These are phyloP conservation scores for Echinometra lucunter DNA, from an alignment of 53 echinoderm and acorn worm genomes.

Conservation along the genomic window DNA sequence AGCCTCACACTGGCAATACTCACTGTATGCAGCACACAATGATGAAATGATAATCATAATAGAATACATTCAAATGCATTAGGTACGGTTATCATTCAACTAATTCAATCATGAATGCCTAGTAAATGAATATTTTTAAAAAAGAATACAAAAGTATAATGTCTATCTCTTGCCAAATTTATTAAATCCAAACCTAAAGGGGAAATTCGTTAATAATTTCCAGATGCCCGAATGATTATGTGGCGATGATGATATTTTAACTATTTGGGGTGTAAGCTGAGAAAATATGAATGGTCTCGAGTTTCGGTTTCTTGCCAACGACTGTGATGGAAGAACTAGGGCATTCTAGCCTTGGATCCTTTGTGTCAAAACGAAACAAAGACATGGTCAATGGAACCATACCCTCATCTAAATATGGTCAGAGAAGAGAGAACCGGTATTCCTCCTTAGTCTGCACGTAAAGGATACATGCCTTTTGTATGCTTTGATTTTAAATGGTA, in stretches of 20 bases:
- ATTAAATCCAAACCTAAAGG: not conserved
- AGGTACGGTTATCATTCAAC: not conserved
- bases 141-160: not conserved
- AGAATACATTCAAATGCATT: not conserved
- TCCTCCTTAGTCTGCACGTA: not conserved
- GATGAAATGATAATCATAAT: not conserved
- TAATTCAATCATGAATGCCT: not conserved
- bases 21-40: not conserved
- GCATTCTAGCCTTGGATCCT: not conserved
- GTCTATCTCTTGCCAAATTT: not conserved
- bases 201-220: not conserved
- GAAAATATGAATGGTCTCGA: not conserved
- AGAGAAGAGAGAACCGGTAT: not conserved
- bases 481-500: not conserved
- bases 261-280: slow-evolving; percentile 22
- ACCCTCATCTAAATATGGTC: slow-evolving; percentile 34
- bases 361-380: slow-evolving; percentile 50
- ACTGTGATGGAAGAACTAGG: not conserved
- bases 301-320: not conserved
- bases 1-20: not conserved
- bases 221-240: not conserved
- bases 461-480: no score
- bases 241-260: not conserved
- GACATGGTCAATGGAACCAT: not conserved
- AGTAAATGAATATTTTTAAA: no score